These are phyloP conservation scores for Drosophila auraria DNA, from an alignment of 1,140 invertebrate genomes.

Conservation along the genomic window DNA sequence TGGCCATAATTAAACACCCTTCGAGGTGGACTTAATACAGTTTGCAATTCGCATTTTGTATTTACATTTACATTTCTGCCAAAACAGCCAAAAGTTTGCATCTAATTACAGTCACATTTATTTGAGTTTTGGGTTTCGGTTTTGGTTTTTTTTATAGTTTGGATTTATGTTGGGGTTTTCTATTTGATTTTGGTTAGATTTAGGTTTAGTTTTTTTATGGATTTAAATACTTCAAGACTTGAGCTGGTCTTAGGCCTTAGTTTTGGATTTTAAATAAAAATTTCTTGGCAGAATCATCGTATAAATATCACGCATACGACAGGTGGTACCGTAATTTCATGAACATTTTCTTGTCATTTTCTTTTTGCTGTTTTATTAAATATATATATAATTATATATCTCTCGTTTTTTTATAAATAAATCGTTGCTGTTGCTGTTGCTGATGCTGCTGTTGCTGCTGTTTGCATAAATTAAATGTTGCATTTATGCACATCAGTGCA, in stretches of 20 bases:
- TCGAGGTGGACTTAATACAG: constrained; percentile 25
- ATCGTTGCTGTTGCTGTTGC: constrained; percentile 47
- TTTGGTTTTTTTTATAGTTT: neutral
- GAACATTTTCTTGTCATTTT: constrained; percentile 30
- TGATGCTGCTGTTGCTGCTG: constrained; percentile 27
- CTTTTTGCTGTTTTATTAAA: neutral
- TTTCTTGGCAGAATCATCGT: constrained; percentile 3
- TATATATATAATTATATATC: constrained; percentile 3
- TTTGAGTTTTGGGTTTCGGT: constrained; percentile 1
- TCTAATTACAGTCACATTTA: constrained; percentile 36
- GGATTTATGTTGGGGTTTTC: neutral
- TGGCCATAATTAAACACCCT: constrained; percentile 42
- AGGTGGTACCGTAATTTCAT: constrained; percentile 25
- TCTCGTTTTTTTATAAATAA: constrained; percentile 27
- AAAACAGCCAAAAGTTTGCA: neutral
- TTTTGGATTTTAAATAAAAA: neutral
- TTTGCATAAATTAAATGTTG: constrained; percentile 74
- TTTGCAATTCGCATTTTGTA: constrained; percentile 15
- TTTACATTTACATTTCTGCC: constrained; percentile 2
- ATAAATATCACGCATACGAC: constrained; percentile 39
- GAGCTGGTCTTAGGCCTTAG: no score
- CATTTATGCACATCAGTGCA: constrained; percentile 74
- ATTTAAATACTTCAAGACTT: neutral
- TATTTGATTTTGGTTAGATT: neutral
- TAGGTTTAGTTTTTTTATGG: neutral